A percentile compares a stretch with the other conserved stretches of the same genome.
Conservation (phyloP, 2,888 invertebrate species). For the Galerucella nymphaeae region DNA sequence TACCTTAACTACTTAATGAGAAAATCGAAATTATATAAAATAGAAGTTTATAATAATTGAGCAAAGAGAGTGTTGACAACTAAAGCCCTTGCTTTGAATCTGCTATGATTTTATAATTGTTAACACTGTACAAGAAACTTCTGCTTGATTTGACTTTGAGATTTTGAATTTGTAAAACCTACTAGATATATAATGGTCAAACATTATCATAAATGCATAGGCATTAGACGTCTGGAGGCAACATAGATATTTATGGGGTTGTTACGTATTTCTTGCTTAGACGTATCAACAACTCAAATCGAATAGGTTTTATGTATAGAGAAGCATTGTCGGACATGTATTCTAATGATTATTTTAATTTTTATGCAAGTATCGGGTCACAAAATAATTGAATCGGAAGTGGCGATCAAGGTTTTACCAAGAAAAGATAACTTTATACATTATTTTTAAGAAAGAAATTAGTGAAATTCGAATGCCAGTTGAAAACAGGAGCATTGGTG, state of each 20-base stretch:
- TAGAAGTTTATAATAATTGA: too few relatives aligned
- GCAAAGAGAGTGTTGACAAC: too few relatives aligned
- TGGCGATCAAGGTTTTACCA: neutral
- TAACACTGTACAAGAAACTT: conserved; percentile 27
- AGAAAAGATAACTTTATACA: too few relatives aligned
- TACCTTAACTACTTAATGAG: too few relatives aligned
- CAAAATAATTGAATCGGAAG: neutral
- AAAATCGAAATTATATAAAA: too few relatives aligned
- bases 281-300: neutral
- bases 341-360: neutral
- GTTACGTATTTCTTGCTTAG: conserved; percentile 16
- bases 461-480: too few relatives aligned
- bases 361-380: neutral
- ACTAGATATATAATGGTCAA: conserved; percentile 44
- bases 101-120: too few relatives aligned
- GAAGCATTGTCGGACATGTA: neutral
- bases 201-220: conserved; percentile 56
- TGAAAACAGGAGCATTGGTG: too few relatives aligned
- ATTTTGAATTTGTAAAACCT: conserved; percentile 52
- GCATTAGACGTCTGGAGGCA: conserved; percentile 48
- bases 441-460: too few relatives aligned
- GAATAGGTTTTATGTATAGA: conserved; percentile 5
- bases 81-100: too few relatives aligned
- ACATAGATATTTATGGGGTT: conserved; percentile 50
- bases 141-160: conserved; percentile 49